Percentiles rank a stretch among this genome's conserved stretches.
phyloP scores from a whole-genome alignment of 1,140 invertebrate species.

The Patella vulgata region DNA sequence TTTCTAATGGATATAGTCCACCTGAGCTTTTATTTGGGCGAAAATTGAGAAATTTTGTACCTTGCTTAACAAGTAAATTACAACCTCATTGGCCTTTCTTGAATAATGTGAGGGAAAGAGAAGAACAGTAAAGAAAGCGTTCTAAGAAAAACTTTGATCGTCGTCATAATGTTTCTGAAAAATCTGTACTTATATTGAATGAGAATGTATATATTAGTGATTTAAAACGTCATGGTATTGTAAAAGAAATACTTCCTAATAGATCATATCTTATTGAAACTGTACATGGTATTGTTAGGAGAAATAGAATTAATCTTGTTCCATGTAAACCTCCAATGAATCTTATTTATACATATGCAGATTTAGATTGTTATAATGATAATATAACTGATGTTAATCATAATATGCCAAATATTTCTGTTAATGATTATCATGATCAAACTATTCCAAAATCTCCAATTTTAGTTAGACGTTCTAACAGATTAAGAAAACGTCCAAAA shows the following conservation, averaged over 20 bases:
- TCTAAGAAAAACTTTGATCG: neutral
- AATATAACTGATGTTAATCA: no score
- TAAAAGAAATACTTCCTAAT: neutral
- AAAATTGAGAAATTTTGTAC: conserved; percentile 15
- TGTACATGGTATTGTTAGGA: neutral
- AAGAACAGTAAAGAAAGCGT: conserved; percentile 2
- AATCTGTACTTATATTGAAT: neutral
- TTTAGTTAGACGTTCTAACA: no score
- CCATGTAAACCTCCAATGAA: no score
- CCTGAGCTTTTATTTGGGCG: conserved; percentile 24
- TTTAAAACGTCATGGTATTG: neutral
- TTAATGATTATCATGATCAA: no score
- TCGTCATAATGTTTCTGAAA: conserved; percentile 4
- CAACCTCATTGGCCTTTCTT: neutral
- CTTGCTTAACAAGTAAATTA: conserved; percentile 2
- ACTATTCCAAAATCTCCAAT: no score
- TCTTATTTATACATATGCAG: no score
- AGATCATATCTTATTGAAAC: conserved; percentile 4
- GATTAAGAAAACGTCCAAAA: no score
- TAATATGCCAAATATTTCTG: no score
- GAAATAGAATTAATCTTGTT: conserved; percentile 6
- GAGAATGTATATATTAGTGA: conserved; percentile 17
- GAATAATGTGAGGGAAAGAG: neutral
- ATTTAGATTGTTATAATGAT: no score
- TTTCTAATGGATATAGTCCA: conserved; percentile 21